Evolutionary conservation across 2,888 invertebrate species (phyloP).

Genomic region (Chironomus tentans): DNA sequence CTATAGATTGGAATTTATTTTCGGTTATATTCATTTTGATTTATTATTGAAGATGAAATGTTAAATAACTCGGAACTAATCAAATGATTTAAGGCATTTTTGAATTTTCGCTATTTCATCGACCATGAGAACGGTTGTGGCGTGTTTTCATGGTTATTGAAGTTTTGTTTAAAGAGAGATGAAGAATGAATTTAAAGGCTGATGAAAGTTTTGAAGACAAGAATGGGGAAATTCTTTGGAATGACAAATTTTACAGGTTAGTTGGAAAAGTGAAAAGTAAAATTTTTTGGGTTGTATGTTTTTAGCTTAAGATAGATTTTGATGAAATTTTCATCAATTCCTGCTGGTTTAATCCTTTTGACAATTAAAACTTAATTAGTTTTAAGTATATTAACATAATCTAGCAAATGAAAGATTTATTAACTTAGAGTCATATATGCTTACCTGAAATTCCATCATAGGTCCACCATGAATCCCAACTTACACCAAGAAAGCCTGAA

Average conservation of each 20-base stretch:
- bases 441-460: slow-evolving; percentile 26
- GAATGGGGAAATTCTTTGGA: too few relatives aligned
- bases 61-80: slow-evolving; percentile 28
- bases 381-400: too few relatives aligned
- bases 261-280: too few relatives aligned
- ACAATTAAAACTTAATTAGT: too few relatives aligned
- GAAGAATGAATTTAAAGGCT: too few relatives aligned
- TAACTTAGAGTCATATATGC: background rate
- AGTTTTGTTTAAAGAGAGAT: background rate
- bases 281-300: too few relatives aligned
- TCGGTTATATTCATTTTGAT: slow-evolving; percentile 11
- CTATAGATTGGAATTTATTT: background rate
- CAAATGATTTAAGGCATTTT: slow-evolving; percentile 24
- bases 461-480: slow-evolving; percentile 26
- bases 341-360: too few relatives aligned
- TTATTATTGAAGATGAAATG: slow-evolving; percentile 22
- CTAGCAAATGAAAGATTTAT: background rate
- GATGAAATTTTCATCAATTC: too few relatives aligned
- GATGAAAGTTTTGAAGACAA: too few relatives aligned
- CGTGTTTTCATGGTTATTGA: background rate
- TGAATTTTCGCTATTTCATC: background rate
- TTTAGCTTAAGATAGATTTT: too few relatives aligned
- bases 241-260: background rate
- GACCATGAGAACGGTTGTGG: background rate
- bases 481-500: slow-evolving; percentile 18